Base-by-base conservation (phyloP, 2,113 vertebrate genomes). In the Scomber scombrus region DNA sequence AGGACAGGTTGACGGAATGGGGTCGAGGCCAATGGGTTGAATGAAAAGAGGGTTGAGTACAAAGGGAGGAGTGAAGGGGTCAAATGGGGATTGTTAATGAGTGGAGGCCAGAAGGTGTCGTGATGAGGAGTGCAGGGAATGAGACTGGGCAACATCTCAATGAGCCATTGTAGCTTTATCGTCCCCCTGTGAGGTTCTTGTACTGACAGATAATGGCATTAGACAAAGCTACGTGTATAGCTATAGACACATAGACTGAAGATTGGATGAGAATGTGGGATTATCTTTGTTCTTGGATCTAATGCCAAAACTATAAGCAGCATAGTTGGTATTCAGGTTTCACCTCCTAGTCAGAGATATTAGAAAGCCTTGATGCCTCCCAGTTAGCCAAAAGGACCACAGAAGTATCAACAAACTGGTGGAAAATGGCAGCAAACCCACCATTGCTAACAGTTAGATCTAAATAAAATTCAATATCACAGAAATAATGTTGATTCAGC, bases 1-100 rank as follows among this genome's bases (percentile, higher is more conserved):
- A 72, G 64, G 34, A 51, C 2, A 52, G 57, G 40, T 21, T 16
- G n/a, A 80, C 15, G 46, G 51, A 21, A 11, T 0, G 18, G 49
- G 56, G 52, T 62, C n/a, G 19, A 61, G 80, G 60, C 75, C 65
- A 40, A 81, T 46, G n/a, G 51, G 34, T 23, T 21, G 52, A 40
- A 63, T 70, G 11, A 57, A 77, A 80, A 56, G 49, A 49, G 54
- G n/a, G 54, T 21, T 0, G 8, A 66, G 50, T 12, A 51, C 65
- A 75, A 49, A 66, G 19, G n/a, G 12, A 54, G 15, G 47, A 18
- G 6, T 12, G 12, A 43, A 21, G 4, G 4, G 34, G 46, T 40
- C 1, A 4, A 55, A 50, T 21, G 45, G 46, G 34, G 13, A 43
- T 2, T 1, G 11, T 0, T 29, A 26, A 12, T 26, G 46, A 26